Conservation (phyloP, 2,113 vertebrate genomes). For the Onychostruthus taczanowskii region DNA sequence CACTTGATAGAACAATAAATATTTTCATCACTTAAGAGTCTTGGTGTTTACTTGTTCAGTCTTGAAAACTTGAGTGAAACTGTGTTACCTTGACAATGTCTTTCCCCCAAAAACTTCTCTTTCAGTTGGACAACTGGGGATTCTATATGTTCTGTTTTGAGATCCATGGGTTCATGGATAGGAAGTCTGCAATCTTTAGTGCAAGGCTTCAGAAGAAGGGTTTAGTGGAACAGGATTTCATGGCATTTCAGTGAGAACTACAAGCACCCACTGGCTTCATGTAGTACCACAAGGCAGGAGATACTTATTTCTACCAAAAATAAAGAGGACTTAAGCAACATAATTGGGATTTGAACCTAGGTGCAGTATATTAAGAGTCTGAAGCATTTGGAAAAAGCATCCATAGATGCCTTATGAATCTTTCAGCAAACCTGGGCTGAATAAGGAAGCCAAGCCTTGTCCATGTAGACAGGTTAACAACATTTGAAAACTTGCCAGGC, state of each 20-base stretch:
- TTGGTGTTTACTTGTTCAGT: neutral
- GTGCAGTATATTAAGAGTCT: neutral
- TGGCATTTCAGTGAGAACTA: neutral
- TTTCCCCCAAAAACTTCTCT: neutral
- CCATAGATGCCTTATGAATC: neutral
- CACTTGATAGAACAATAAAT: slow-evolving; percentile 3
- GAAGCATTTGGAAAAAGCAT: neutral
- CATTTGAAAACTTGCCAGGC: neutral
- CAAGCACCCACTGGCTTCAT: neutral
- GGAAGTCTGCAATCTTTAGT: neutral
- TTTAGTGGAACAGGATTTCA: neutral
- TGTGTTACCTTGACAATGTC: neutral
- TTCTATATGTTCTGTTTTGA: neutral
- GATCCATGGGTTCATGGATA: neutral
- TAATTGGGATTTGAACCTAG: neutral
- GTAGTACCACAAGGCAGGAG: neutral
- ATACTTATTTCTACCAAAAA: neutral
- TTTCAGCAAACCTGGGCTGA: neutral
- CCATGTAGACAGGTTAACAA: neutral
- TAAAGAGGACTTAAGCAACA: neutral
- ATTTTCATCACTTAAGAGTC: neutral
- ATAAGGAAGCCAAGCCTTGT: neutral
- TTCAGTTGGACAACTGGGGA: neutral
- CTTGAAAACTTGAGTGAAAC: neutral
- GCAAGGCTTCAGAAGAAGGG: neutral